Base-by-base conservation (phyloP, 2,888 invertebrate genomes). In the Notocelia uddmanniana region DNA sequence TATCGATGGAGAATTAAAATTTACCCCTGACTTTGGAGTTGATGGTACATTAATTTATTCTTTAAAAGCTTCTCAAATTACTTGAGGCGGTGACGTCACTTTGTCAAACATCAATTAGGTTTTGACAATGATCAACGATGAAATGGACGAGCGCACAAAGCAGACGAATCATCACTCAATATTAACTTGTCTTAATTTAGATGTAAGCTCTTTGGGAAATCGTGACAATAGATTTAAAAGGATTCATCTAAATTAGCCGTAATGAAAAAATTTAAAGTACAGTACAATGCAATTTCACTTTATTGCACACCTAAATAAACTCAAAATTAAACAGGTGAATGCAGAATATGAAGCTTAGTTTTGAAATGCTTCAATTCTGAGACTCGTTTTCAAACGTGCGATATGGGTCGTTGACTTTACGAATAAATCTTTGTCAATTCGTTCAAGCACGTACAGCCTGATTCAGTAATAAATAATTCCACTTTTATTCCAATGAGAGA, bases 101-200 rank as follows among this genome's bases (percentile, higher is more conserved):
- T 91, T 90, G 89, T 91, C 90, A 90, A 88, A 88, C 89, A 89
- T 89, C 89, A 90, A 90, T 92, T 89, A 88, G 82, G 83, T 85
- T 87, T 84, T 89, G 89, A 91, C 90, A 89, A 89, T 90, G 91
- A 91, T 92, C 91, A 87, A 91, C 83, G 89, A 86, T 84, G 83
- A 84, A 82, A 84, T 82, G 83, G 82, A 78, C 81, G 81, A 76
- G 79, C 77, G 83, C 79, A 77, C 77, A 78, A 86, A 86, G 81
- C 82, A 77, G 80, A 79, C 74, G 75, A 74, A 78, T 82, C 81
- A 82, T 77, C 78, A 74, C 69, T 73, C 75, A 75, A 78, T 75
- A 75, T 74, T 80, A 78, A 74, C 68, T 54, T 41, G 68, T 68
- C 64, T 74, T 68, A 55, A 57, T 74, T 73, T 67, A 21, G 55